These are phyloP conservation scores for Temnothorax unifasciatus DNA, from an alignment of 2,888 invertebrate species.

Conservation along the genomic window DNA sequence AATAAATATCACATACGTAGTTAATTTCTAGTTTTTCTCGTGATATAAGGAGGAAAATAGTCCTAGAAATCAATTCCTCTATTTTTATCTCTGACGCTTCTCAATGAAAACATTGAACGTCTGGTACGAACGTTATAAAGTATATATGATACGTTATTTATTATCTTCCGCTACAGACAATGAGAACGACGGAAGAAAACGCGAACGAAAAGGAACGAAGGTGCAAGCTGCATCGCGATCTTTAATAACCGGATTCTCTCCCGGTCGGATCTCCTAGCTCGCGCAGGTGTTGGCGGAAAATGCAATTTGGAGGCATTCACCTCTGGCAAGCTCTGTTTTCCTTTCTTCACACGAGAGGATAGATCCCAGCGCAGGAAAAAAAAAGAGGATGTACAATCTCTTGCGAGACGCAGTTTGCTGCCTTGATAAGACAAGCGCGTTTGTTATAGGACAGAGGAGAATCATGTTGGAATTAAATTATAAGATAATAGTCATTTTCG, in stretches of 20 bases:
- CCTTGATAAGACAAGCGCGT: background rate
- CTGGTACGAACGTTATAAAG: slow-evolving; percentile 17
- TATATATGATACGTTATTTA: slow-evolving; percentile 53
- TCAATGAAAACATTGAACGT: slow-evolving; percentile 33
- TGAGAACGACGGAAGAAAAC: slow-evolving; percentile 10
- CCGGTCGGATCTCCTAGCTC: slow-evolving; percentile 17
- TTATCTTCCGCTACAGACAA: slow-evolving; percentile 41
- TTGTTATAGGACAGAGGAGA: background rate
- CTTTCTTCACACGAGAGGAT: slow-evolving; percentile 31
- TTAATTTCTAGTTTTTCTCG: background rate
- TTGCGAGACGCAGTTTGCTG: background rate
- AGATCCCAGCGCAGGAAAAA: background rate
- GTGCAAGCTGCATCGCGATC: slow-evolving; percentile 36
- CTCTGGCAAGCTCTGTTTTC: slow-evolving; percentile 17
- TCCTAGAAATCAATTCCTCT: background rate
- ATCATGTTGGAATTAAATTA: background rate
- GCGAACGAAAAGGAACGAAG: slow-evolving; percentile 10
- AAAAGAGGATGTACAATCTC: background rate
- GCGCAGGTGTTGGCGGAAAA: slow-evolving; percentile 55
- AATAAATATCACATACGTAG: background rate
- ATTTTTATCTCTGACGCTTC: background rate
- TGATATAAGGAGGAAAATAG: background rate
- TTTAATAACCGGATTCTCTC: slow-evolving; percentile 44
- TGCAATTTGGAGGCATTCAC: slow-evolving; percentile 56
- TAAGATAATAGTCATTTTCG: background rate